phyloP scores from a whole-genome alignment of 2,113 vertebrate genomes.

The Zingel zingel region DNA sequence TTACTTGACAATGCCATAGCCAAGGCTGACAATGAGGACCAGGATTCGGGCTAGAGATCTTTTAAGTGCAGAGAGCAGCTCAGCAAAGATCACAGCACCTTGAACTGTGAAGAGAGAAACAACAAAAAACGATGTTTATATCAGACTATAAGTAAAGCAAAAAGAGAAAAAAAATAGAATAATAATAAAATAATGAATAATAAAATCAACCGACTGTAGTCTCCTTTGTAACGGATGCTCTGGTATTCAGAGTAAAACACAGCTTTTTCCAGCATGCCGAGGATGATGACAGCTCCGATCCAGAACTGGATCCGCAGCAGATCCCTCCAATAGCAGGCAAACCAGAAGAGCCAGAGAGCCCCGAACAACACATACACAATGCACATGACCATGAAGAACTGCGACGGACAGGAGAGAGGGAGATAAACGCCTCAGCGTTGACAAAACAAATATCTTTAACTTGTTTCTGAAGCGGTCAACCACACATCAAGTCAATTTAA shows the following conservation, averaged over 20 bases:
- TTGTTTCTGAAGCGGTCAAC: too few species aligned
- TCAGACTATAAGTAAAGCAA: neutral
- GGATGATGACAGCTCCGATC: constrained; percentile 95
- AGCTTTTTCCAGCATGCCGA: constrained; percentile 96
- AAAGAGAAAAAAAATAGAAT: neutral
- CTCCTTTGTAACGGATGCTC: constrained; percentile 93
- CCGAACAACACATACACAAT: constrained; percentile 95
- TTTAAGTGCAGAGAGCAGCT: constrained; percentile 94
- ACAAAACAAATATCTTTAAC: too few species aligned
- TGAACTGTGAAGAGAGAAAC: constrained; percentile 82
- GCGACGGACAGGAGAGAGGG: constrained; percentile 6
- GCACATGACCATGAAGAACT: constrained; percentile 99
- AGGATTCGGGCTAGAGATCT: constrained; percentile 93
- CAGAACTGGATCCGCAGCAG: constrained; percentile 96
- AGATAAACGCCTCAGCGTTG: neutral
- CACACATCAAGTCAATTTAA: too few species aligned
- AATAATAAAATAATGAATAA: too few species aligned
- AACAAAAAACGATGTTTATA: neutral
- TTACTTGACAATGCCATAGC: constrained; percentile 96
- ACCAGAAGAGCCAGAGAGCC: constrained; percentile 94
- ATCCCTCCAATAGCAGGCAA: constrained; percentile 94
- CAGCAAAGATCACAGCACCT: constrained; percentile 92
- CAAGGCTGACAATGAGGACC: constrained; percentile 95
- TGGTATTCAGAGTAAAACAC: constrained; percentile 98
- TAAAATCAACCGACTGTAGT: constrained; percentile 86